Percentiles rank a stretch among this genome's conserved stretches.
These are phyloP conservation scores for Pheucticus melanocephalus DNA, from an alignment of 2,113 vertebrate species.

Conservation along the genomic window DNA sequence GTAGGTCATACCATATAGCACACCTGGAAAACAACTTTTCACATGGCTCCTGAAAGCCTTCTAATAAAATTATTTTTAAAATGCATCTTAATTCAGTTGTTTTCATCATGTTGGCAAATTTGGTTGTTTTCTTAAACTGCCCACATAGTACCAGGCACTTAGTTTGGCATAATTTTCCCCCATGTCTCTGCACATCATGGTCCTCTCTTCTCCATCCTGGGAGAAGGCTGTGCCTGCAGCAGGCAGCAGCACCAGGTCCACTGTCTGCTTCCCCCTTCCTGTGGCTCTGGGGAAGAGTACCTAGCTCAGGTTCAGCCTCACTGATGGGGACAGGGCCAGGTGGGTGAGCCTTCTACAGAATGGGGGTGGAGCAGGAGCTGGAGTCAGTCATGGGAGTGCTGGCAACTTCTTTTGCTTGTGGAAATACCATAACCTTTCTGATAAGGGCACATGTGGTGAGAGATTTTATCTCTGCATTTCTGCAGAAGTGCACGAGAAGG, in stretches of 20 bases:
- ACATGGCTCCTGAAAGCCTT: not conserved
- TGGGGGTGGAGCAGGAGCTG: not conserved
- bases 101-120: not conserved
- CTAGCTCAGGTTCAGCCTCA: accelerated
- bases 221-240: not conserved
- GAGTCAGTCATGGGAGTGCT: not conserved
- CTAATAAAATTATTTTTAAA: not conserved
- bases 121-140: not conserved
- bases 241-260: not conserved
- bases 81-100: not conserved
- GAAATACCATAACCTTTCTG: not conserved
- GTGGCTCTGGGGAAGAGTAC: accelerated
- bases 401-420: not conserved
- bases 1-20: not conserved
- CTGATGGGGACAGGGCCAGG: not conserved
- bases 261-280: not conserved
- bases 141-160: not conserved
- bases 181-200: not conserved
- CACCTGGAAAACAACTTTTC: not conserved
- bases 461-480: not conserved
- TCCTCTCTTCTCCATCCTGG: not conserved
- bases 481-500: not conserved
- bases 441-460: accelerated
- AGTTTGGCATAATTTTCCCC: not conserved
- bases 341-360: not conserved